phyloP scores from a whole-genome alignment of 2,888 invertebrate genomes.

The Dolichomitus sp. region DNA sequence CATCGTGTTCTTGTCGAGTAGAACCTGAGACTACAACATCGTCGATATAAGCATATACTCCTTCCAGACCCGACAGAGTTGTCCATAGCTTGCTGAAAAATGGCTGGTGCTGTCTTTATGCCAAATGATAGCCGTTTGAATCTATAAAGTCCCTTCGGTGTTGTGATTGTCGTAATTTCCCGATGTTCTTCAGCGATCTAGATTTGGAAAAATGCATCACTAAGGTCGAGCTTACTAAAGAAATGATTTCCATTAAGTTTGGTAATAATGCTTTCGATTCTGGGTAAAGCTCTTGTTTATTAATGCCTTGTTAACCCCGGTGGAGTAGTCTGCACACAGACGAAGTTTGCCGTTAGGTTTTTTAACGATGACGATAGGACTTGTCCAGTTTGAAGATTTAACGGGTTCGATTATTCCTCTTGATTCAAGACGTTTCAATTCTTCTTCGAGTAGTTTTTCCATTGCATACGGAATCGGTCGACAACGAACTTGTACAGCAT shows the following conservation, averaged over 20 bases:
- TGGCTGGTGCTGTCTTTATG: too few relatives aligned
- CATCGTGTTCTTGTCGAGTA: conserved; percentile 56
- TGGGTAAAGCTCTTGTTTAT: background rate
- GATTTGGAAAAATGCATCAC: conserved; percentile 47
- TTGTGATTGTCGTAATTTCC: conserved; percentile 2
- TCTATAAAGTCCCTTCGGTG: conserved; percentile 1
- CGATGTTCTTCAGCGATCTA: conserved; percentile 17
- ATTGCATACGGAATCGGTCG: too few relatives aligned
- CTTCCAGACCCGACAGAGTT: conserved; percentile 63
- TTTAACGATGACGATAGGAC: background rate
- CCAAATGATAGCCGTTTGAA: conserved; percentile 18
- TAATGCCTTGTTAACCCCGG: background rate
- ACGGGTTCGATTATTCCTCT: background rate
- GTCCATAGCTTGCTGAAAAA: conserved; percentile 55
- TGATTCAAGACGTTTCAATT: too few relatives aligned
- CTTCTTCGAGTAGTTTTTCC: too few relatives aligned
- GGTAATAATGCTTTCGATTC: background rate
- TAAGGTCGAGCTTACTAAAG: conserved; percentile 55
- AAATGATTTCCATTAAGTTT: conserved; percentile 40
- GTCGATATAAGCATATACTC: conserved; percentile 66
- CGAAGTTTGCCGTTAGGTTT: background rate
- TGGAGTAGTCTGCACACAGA: background rate
- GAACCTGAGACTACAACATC: conserved; percentile 67
- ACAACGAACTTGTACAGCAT: background rate
- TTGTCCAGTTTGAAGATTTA: background rate